A percentile compares a stretch with the other conserved stretches of the same genome.
phyloP scores from a whole-genome alignment of 2,797 vertebrate species.

The Coilia nasus region DNA sequence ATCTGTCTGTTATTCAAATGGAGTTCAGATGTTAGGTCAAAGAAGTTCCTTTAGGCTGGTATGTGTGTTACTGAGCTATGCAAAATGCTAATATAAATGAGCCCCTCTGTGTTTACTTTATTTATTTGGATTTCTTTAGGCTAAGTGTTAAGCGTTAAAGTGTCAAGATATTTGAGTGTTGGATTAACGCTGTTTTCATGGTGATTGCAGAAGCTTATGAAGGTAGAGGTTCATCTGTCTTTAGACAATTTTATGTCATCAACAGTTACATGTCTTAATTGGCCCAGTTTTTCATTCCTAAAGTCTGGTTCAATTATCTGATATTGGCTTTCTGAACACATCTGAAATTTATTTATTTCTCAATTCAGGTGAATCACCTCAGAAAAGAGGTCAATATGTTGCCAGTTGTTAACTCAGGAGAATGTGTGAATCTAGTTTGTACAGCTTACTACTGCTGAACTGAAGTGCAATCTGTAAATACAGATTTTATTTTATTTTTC shows the following conservation, averaged over 20 bases:
- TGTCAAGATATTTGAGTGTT: neutral
- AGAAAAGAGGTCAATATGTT: neutral
- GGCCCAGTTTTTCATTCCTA: neutral
- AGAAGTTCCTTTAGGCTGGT: neutral
- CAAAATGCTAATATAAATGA: neutral
- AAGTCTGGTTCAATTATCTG: neutral
- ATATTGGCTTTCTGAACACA: neutral
- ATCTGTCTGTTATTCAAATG: neutral
- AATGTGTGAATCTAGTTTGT: neutral
- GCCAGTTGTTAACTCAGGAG: conserved; percentile 9
- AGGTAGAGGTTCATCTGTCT: neutral
- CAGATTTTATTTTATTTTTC: neutral
- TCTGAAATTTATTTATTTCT: neutral
- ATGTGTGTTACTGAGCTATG: neutral
- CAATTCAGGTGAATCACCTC: neutral
- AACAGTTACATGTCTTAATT: neutral
- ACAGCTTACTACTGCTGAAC: neutral
- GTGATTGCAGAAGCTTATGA: neutral
- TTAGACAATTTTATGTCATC: neutral
- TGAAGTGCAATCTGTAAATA: neutral
- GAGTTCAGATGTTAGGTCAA: neutral
- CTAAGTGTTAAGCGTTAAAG: neutral
- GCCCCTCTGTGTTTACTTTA: conserved; percentile 17
- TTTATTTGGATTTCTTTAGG: neutral
- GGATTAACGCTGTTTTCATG: neutral